Conservation (phyloP, 2,888 invertebrate genomes). For the Limnephilus marmoratus region DNA sequence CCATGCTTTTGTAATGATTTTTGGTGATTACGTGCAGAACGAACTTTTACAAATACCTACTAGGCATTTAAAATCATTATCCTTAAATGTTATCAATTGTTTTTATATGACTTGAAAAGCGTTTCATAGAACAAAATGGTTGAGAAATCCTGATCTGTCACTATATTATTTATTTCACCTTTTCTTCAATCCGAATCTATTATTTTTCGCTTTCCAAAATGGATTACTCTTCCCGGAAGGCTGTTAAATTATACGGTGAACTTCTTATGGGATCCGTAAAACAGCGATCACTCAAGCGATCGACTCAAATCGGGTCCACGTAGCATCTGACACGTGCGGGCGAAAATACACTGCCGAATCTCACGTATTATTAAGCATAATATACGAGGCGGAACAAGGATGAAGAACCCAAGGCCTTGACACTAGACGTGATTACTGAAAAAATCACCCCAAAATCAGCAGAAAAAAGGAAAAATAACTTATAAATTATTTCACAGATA, state of each 20-base stretch:
- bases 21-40: no score
- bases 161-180: neutral
- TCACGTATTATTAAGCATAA: neutral
- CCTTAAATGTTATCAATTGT: neutral
- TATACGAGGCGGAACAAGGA: neutral
- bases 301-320: neutral
- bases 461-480: no score
- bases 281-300: neutral
- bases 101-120: neutral
- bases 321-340: neutral
- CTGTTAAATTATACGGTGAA: neutral
- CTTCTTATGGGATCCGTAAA: neutral
- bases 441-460: no score
- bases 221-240: neutral
- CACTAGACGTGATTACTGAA: neutral
- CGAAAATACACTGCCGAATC: neutral
- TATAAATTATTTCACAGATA: no score
- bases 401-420: neutral
- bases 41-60: no score
- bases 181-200: neutral
- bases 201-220: neutral
- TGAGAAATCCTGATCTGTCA: neutral
- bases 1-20: no score
- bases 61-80: neutral
- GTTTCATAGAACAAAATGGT: neutral